Evolutionary conservation across 2,888 invertebrate genomes (phyloP), one percentile per base, ranked within the genome.

Genomic region (Drosophila emarginata): DNA sequence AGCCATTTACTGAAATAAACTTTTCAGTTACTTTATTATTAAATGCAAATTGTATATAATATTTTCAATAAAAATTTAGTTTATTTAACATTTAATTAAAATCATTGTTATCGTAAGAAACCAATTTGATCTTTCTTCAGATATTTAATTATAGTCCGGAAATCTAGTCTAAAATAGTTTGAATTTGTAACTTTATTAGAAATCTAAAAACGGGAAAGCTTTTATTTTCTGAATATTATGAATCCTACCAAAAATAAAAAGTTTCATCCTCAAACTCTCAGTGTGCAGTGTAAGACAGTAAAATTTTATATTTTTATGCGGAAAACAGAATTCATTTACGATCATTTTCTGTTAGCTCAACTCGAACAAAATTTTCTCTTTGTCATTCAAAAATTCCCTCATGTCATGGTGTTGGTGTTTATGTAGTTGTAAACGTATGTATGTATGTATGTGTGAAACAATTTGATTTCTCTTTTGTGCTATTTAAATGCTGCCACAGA

Each of bases 291-390:
- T 39, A 14, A 2, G 39, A 6, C 39, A 36, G 39, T 52, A 28
- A 56, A 56, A 62, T 67, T 66, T 71, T 36, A 21, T 21, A 21
- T 37, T 67, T 61, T 61, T 67, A 39, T 36, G 51, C 28, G 61
- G 67, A 67, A 70, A 60, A 64, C 60, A 64, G 71, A 54, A 65
- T 61, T 64, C 60, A 62, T 61, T 71, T 64, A 56, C 63, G 58
- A 73, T 62, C 61, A 62, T 53, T 65, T 56, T 51, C 36, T 58
- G 66, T 50, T 26, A 23, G 64, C 45, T 70, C 37, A 23, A 54
- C 64, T 58, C 37, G 9, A 14, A 7, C 23, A 4, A n/a, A 54
- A 23, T 37, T 32, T 32, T 18, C 45, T 56, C 40, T 54, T 32
- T 45, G 39, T 45, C 40, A 52, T 36, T 36, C 18, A 11, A 54